Conservation (phyloP, 2,797 vertebrate species). For the Gobionotothen gibberifrons region DNA sequence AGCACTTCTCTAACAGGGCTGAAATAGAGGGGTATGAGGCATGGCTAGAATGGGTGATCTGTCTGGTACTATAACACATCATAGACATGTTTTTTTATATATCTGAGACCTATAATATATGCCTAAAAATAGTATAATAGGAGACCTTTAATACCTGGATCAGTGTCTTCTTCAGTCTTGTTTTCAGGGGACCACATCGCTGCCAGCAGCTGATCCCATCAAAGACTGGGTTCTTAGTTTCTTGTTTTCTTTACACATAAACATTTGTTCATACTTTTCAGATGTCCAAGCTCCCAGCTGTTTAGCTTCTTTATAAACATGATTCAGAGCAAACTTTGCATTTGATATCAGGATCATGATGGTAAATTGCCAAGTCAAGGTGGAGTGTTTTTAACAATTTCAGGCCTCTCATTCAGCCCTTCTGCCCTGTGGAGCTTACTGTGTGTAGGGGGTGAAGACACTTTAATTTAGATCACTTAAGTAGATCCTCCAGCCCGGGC, state of each 20-base stretch:
- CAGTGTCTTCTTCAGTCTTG: background rate
- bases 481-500: conserved; percentile 6
- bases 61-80: no score
- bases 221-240: conserved; percentile 32
- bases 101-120: no score
- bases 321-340: conserved; percentile 5
- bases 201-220: conserved; percentile 21
- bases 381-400: conserved; percentile 47
- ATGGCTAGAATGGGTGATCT: no score
- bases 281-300: conserved; percentile 22
- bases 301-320: conserved; percentile 42
- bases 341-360: conserved; percentile 26
- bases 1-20: no score
- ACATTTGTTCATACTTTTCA: conserved; percentile 39
- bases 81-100: no score
- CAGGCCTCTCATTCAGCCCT: conserved; percentile 57
- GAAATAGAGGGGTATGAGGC: no score
- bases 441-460: conserved; percentile 25
- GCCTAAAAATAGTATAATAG: no score
- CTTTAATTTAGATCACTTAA: conserved; percentile 44
- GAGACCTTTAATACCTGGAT: background rate
- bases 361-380: conserved; percentile 44
- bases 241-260: conserved; percentile 45
- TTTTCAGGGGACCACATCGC: background rate
- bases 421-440: conserved; percentile 23